Conservation (phyloP, 2,797 vertebrate species). For the Lepilemur septentrionalis region DNA sequence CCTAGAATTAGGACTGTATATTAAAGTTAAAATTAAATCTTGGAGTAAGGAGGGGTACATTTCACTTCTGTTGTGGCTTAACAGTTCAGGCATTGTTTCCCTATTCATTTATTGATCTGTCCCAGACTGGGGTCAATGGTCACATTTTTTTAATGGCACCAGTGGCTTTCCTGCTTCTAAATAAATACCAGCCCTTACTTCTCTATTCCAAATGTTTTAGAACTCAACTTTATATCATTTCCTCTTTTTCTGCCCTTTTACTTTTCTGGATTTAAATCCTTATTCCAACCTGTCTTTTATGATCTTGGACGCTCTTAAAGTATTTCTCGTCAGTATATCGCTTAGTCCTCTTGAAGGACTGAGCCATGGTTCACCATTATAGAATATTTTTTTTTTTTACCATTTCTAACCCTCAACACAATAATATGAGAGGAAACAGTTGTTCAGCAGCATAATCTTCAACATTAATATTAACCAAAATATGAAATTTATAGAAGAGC, state of each 20-base stretch:
- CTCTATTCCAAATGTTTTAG: not conserved
- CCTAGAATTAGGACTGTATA: not conserved
- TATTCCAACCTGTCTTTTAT: not conserved
- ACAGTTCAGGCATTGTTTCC: not conserved
- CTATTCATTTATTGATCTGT: not conserved
- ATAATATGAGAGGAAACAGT: not conserved
- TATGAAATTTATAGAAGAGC: not conserved
- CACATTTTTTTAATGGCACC: not conserved
- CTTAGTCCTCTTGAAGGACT: not conserved
- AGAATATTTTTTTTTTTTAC: not conserved
- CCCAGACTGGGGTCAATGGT: not conserved
- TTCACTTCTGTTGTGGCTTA: not conserved
- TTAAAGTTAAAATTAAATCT: slow-evolving; percentile 36
- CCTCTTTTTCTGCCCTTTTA: not conserved
- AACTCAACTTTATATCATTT: not conserved
- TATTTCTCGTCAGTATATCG: not conserved
- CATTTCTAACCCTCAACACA: not conserved
- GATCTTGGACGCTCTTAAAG: not conserved
- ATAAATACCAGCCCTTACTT: not conserved
- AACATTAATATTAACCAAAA: not conserved
- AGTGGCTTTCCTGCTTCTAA: not conserved
- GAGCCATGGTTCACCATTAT: not conserved
- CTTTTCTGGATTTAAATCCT: not conserved
- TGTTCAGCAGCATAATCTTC: not conserved
- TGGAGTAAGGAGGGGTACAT: not conserved